phyloP scores from a whole-genome alignment of 1,140 invertebrate species.

The Calephelis nemesis region DNA sequence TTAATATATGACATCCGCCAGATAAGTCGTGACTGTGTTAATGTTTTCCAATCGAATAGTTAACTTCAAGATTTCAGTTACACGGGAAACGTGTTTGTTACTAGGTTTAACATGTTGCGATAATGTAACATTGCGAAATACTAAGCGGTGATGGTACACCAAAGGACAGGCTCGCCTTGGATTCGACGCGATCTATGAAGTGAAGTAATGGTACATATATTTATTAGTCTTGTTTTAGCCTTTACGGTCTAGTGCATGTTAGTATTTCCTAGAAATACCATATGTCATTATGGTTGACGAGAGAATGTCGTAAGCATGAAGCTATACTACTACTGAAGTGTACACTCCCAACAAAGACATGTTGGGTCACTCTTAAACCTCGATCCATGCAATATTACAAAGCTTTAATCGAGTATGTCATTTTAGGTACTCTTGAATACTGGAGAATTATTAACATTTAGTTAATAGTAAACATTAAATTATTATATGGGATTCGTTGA shows the following conservation, averaged over 20 bases:
- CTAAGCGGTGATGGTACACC: conserved; percentile 41
- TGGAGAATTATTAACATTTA: too few relatives aligned
- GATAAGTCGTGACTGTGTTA: conserved; percentile 2
- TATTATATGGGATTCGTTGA: too few relatives aligned
- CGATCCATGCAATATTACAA: too few relatives aligned
- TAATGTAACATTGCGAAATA: conserved; percentile 33
- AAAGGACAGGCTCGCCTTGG: conserved; percentile 45
- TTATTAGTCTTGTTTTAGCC: conserved; percentile 33
- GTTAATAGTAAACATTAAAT: too few relatives aligned
- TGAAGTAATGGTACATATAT: conserved; percentile 39
- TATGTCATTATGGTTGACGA: neutral
- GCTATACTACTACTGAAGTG: too few relatives aligned
- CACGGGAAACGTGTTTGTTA: conserved; percentile 26
- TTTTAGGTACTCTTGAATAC: too few relatives aligned
- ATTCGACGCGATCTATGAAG: conserved; percentile 42
- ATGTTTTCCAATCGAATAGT: conserved; percentile 16
- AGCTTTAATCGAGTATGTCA: too few relatives aligned
- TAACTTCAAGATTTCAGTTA: conserved; percentile 19
- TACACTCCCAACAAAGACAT: too few relatives aligned
- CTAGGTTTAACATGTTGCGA: conserved; percentile 28
- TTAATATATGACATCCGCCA: conserved; percentile 3
- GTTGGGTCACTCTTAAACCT: too few relatives aligned
- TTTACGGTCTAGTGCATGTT: conserved; percentile 14
- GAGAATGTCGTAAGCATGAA: too few relatives aligned
- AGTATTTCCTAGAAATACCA: conserved; percentile 9